These are phyloP conservation scores for Ridgeia piscesae DNA, from an alignment of 1,140 invertebrate species.

Conservation along the genomic window DNA sequence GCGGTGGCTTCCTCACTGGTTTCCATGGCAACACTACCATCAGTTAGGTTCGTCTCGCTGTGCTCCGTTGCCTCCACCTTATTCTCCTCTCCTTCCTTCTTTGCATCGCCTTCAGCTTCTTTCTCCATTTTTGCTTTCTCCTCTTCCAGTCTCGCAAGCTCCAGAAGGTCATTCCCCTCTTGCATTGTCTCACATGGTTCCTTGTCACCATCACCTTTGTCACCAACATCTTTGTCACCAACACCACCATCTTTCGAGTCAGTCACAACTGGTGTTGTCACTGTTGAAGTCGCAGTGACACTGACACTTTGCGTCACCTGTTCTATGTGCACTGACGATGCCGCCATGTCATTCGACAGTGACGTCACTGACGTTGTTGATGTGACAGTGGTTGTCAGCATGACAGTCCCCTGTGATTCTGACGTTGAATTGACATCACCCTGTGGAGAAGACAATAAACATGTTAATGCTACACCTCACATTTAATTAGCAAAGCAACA, in stretches of 20 bases:
- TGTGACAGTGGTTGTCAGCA: not conserved
- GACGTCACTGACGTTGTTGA: not conserved
- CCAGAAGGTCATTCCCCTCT: not conserved
- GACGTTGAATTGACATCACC: not conserved
- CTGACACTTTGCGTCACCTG: not conserved
- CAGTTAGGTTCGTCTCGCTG: not conserved
- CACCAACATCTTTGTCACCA: not conserved
- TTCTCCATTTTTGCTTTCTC: not conserved
- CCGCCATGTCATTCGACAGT: not conserved
- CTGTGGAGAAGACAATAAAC: not conserved
- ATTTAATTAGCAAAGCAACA: not conserved
- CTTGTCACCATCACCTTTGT: not conserved
- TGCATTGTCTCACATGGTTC: not conserved
- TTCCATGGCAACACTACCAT: not conserved
- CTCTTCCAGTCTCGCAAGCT: not conserved
- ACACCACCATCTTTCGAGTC: not conserved
- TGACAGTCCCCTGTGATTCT: not conserved
- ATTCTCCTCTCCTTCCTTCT: not conserved
- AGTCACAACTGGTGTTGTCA: not conserved
- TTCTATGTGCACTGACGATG: not conserved
- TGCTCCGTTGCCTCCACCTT: not conserved
- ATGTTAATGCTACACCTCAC: not conserved
- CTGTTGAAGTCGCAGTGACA: not conserved
- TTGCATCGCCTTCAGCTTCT: not conserved
- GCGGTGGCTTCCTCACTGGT: not conserved